A percentile compares a stretch with the other conserved stretches of the same genome.
phyloP scores from a whole-genome alignment of 1,140 invertebrate genomes.

The Saccostrea glomerata region DNA sequence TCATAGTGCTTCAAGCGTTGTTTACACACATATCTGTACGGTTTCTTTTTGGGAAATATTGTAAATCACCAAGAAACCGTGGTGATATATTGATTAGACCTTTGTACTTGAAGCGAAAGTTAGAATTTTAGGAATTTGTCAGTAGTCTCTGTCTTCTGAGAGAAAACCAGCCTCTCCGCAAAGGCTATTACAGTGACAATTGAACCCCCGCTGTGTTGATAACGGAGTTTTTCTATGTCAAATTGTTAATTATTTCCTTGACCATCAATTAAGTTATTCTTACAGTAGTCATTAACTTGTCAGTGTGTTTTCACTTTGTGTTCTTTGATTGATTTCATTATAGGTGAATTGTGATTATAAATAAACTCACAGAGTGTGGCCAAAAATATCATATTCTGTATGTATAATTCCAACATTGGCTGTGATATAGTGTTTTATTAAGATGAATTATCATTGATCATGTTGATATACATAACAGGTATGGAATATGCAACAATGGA shows the following conservation, averaged over 20 bases:
- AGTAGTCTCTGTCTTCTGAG: no score
- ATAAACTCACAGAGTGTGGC: background rate
- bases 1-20: background rate
- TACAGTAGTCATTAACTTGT: slow-evolving; percentile 25
- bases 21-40: background rate
- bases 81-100: no score
- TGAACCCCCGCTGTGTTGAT: background rate
- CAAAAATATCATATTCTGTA: background rate
- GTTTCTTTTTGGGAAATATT: no score
- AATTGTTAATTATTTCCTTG: background rate
- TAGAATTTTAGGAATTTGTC: no score
- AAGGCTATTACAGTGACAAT: background rate
- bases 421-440: background rate
- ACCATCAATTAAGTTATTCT: background rate
- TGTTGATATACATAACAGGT: no score
- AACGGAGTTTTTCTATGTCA: background rate
- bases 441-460: background rate
- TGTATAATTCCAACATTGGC: background rate
- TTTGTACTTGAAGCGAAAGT: no score
- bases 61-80: no score
- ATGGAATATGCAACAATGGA: no score
- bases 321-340: background rate
- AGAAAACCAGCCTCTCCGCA: background rate
- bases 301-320: background rate
- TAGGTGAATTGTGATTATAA: background rate